phyloP scores from a whole-genome alignment of 2,797 vertebrate species.

The Epinephelus coioides region DNA sequence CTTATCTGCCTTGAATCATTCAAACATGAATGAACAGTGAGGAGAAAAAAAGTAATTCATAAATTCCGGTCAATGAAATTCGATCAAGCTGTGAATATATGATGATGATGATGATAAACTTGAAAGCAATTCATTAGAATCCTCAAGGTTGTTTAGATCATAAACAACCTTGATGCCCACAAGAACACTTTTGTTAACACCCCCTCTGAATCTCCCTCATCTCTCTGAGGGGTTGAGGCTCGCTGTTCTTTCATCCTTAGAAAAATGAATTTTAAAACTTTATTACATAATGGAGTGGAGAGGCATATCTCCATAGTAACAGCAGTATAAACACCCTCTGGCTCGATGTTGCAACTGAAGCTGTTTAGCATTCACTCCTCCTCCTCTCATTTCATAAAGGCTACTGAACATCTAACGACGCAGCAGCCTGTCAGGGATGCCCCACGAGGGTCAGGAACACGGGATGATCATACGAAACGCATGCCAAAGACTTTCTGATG shows the following conservation, averaged over 20 bases:
- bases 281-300: constrained; percentile 68
- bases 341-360: constrained; percentile 51
- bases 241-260: constrained; percentile 60
- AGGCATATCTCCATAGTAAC: constrained; percentile 72
- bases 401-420: constrained; percentile 20
- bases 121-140: not conserved
- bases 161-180: constrained; percentile 13
- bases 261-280: constrained; percentile 76
- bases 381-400: constrained; percentile 50
- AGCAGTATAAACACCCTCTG: constrained; percentile 69
- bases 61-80: not conserved
- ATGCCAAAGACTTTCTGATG: constrained; percentile 37
- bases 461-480: constrained; percentile 15
- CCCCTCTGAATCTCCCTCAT: constrained; percentile 5
- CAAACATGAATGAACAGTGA: not conserved
- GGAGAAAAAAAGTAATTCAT: constrained; percentile 15
- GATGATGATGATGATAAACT: not conserved
- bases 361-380: constrained; percentile 51
- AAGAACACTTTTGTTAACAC: constrained; percentile 7
- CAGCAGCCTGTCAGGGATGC: constrained; percentile 40
- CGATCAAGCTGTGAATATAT: not conserved
- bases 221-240: constrained; percentile 23
- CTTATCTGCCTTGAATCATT: not conserved
- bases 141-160: constrained; percentile 31
- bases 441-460: constrained; percentile 26